Conservation (phyloP, 2,888 invertebrate species). For the Caenorhabditis doughertyi region DNA sequence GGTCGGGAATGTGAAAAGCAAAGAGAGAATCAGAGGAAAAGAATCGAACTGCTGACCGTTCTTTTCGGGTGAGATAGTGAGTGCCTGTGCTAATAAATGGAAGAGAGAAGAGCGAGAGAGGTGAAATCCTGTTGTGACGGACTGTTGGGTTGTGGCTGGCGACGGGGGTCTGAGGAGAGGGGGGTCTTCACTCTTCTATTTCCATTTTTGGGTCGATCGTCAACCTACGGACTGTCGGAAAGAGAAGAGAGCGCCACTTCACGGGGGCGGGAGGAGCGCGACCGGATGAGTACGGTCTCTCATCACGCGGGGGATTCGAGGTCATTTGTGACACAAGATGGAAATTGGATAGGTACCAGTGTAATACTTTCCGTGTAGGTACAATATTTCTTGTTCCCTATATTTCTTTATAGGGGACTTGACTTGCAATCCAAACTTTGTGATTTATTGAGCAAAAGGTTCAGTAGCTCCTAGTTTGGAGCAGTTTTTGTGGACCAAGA, state of each 20-base stretch:
- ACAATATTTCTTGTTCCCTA: neutral
- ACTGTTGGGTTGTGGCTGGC: constrained; percentile 7
- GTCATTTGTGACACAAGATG: constrained; percentile 12
- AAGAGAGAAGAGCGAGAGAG: constrained; percentile 16
- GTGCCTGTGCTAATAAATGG: constrained; percentile 55
- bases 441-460: no score
- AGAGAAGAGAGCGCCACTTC: constrained; percentile 19
- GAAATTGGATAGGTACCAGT: constrained; percentile 34
- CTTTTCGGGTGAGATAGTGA: constrained; percentile 5
- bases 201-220: constrained; percentile 47
- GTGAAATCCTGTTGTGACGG: constrained; percentile 49
- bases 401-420: no score
- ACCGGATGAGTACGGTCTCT: constrained; percentile 22
- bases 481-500: no score
- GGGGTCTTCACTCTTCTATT: constrained; percentile 25
- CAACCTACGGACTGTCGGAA: constrained; percentile 16
- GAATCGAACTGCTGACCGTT: constrained; percentile 30
- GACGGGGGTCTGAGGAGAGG: constrained; percentile 17
- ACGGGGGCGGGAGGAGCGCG: constrained; percentile 16
- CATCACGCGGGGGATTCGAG: constrained; percentile 46
- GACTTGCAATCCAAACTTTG: no score
- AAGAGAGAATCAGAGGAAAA: constrained; percentile 4
- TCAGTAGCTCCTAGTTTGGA: neutral
- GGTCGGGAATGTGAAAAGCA: constrained; percentile 41
- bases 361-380: neutral